Evolutionary conservation across 2,888 invertebrate species (phyloP).

Genomic region (Schizotus pectinicornis): DNA sequence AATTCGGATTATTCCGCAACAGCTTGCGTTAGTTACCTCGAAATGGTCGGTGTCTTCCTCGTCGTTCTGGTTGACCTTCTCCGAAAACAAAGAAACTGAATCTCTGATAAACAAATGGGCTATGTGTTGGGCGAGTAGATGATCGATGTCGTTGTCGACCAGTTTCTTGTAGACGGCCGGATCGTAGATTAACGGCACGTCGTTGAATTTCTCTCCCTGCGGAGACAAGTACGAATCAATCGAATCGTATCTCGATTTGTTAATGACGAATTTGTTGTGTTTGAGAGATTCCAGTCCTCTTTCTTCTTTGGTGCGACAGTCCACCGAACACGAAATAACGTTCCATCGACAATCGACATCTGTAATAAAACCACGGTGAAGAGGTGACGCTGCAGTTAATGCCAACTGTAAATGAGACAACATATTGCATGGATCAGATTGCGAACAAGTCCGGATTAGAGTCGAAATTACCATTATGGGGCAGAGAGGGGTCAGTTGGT

Average conservation of each 20-base stretch:
- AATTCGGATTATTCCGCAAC: not conserved
- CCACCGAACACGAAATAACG: slow-evolving; percentile 94
- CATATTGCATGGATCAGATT: slow-evolving; percentile 1
- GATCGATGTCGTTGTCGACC: slow-evolving; percentile 88
- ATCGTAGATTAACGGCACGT: slow-evolving; percentile 89
- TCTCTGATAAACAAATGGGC: slow-evolving; percentile 99
- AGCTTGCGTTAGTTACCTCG: slow-evolving; percentile 69
- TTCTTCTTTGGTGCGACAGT: slow-evolving; percentile 93
- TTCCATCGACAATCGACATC: slow-evolving; percentile 99
- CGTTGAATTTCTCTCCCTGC: slow-evolving; percentile 90
- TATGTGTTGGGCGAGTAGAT: slow-evolving; percentile 90
- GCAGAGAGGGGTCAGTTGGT: slow-evolving; percentile 95
- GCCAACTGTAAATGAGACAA: slow-evolving; percentile 73
- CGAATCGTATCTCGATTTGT: slow-evolving; percentile 96
- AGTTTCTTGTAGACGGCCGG: slow-evolving; percentile 81
- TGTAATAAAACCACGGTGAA: slow-evolving; percentile 91
- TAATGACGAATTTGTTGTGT: slow-evolving; percentile 80
- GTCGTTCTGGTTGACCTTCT: slow-evolving; percentile 94
- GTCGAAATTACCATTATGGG: slow-evolving; percentile 83
- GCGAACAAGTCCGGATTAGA: too few species aligned
- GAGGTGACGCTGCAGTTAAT: slow-evolving; percentile 94
- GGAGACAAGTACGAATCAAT: slow-evolving; percentile 96
- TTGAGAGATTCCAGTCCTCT: slow-evolving; percentile 77
- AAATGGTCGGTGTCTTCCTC: slow-evolving; percentile 96
- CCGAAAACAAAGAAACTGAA: slow-evolving; percentile 92